Percentiles rank a stretch among this genome's conserved stretches.
These are phyloP conservation scores for Poeciliopsis turrubarensis DNA, from an alignment of 2,113 vertebrate species.

Conservation along the genomic window DNA sequence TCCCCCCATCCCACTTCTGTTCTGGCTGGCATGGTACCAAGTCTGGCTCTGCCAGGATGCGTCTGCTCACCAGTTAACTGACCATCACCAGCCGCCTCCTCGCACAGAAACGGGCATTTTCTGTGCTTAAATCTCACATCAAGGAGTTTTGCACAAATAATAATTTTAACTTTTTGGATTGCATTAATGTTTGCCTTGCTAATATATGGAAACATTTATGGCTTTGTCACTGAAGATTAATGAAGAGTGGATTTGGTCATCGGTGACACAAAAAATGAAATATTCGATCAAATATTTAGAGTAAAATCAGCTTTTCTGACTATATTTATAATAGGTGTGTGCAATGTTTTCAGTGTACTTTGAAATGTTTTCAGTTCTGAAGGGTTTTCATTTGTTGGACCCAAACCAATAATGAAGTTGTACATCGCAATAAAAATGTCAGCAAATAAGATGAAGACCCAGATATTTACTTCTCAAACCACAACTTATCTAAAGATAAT, in stretches of 20 bases:
- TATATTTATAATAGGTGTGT: neutral
- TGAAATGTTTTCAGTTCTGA: too few species aligned
- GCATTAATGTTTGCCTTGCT: neutral
- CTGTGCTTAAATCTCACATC: neutral
- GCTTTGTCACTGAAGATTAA: neutral
- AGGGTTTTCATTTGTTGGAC: too few species aligned
- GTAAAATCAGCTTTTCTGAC: neutral
- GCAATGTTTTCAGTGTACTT: too few species aligned
- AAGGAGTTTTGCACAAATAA: neutral
- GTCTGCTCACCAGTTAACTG: constrained; percentile 65
- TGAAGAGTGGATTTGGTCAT: neutral
- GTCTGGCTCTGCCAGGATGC: constrained; percentile 59
- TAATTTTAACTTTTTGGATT: neutral
- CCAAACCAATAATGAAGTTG: too few species aligned
- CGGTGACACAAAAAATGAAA: neutral
- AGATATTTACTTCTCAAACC: too few species aligned
- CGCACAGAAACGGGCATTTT: neutral
- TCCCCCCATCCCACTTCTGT: constrained; percentile 11
- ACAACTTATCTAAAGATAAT: too few species aligned
- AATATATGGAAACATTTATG: neutral
- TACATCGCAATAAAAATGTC: too few species aligned
- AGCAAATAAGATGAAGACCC: too few species aligned
- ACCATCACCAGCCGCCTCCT: constrained; percentile 33
- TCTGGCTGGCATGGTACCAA: constrained; percentile 51
- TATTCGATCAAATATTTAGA: neutral